Evolutionary conservation across 2,797 vertebrate species (phyloP), one percentile per base, ranked within the genome.

Genomic region (Hippoglossus hippoglossus): DNA sequence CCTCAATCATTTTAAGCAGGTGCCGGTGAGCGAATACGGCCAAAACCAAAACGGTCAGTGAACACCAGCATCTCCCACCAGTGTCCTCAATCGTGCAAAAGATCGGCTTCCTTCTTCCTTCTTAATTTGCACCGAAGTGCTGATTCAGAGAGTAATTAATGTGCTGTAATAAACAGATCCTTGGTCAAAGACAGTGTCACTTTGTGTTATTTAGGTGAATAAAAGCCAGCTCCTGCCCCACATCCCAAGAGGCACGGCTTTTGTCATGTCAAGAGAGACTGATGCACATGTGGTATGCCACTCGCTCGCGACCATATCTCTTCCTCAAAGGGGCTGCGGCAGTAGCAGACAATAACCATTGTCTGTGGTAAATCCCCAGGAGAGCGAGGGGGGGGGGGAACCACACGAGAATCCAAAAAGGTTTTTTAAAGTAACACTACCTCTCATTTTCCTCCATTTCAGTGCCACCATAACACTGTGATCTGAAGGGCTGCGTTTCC

Each of bases 261-360:
- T 87, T 80, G 83, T 87, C 71, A 51, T 21, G 81, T 75, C 79
- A 59, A 21, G 49, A 53, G 75, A 73, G 71, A 69, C 39, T 11
- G 75, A 81, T 49, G 82, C 75, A 73, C 84, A 80, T 78, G 89
- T 60, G 79, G 79, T 50, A 55, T 50, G 80, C 83, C 86, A 47
- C 85, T 83, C 51, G 60, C 82, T 56, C 41, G 19, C 50, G 21
- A 83, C 82, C 77, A 11, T 75, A 80, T 83, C 84, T 76, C 85
- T 86, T 82, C 80, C 87, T 93, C 87, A 91, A 87, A 87, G 73
- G 47, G 77, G 79, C 77, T 73, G 74, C 77, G 8, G 61, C 76
- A 76, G 86, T 31, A 67, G 74, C 81, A 88, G 81, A 93, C 87
- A 93, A 93, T 91, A 92, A 90, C 89, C 91, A 92, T 92, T 91